Base-by-base conservation (phyloP, 2,888 invertebrate species). In the Eremobia ochroleuca region DNA sequence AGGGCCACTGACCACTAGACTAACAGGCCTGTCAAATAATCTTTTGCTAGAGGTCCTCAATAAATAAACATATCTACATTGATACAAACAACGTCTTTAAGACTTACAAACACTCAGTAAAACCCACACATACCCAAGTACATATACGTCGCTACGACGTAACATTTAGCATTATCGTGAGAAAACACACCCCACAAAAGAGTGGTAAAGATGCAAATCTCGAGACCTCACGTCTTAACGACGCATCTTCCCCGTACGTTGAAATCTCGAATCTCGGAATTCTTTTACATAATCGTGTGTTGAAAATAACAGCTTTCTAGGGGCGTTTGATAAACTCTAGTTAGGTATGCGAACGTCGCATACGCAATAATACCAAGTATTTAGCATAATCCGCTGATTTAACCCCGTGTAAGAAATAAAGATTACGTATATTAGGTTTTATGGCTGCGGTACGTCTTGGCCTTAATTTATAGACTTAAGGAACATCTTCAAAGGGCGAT, bases 231-330 rank as follows among this genome's bases (percentile, higher is more conserved):
- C 93, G 90, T 95, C 95, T 96, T 96, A 96, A 95, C 95, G 94
- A 95, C 95, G 93, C 92, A 91, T 94, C 92, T 94, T 93, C 94
- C 94, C 93, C 92, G 92, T 90, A 92, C 90, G 93, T 87, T 85
- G 90, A 93, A 94, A 94, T 94, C 94, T 94, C 88, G 89, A 94
- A 94, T 93, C 94, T 94, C 87, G 89, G 94, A 95, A 95, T 96
- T 96, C 95, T 96, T 96, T 96, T 94, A 96, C 96, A 96, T 96
- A 96, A 96, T 96, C 96, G 96, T 95, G 96, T 96, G 96, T 94
- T 95, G 95, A 94, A 96, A 96, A 96, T 95, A 96, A 95, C 96
- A 94, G 94, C 94, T 94, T 96, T 95, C 95, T 94, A 94, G 94
- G 95, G 93, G 92, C 74, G 88, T 69, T 88, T 94, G 93, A 94